These are phyloP conservation scores for Astur gentilis DNA, from an alignment of 2,113 vertebrate species.

Conservation along the genomic window DNA sequence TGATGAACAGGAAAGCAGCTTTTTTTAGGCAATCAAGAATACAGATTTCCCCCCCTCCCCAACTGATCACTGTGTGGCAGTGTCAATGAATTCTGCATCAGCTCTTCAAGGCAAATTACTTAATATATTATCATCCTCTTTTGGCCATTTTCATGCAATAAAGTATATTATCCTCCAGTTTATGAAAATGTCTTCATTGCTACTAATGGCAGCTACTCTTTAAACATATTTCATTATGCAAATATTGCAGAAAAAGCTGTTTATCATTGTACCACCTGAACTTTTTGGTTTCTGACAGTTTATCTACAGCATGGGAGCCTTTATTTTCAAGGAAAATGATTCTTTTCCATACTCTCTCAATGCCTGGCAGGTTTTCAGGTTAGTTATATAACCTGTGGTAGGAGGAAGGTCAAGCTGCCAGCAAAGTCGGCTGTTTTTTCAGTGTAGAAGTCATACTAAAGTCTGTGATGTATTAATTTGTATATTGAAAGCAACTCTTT, in stretches of 20 bases:
- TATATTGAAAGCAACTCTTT: background rate
- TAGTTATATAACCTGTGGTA: slow-evolving; percentile 12
- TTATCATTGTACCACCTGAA: background rate
- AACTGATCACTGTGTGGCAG: background rate
- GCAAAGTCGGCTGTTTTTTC: background rate
- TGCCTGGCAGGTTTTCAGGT: slow-evolving; percentile 44
- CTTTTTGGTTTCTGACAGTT: background rate
- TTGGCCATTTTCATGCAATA: background rate
- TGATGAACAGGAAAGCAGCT: background rate
- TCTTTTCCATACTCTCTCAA: background rate
- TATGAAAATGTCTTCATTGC: background rate
- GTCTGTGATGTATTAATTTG: background rate
- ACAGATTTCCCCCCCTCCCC: background rate
- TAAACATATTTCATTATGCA: background rate
- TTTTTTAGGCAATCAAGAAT: background rate
- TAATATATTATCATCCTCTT: background rate
- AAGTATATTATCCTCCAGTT: background rate
- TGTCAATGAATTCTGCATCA: background rate
- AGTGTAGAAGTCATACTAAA: background rate
- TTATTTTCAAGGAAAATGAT: background rate
- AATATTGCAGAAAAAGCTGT: background rate
- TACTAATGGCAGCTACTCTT: background rate
- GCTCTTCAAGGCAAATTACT: background rate
- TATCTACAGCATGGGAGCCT: background rate
- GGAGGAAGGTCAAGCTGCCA: slow-evolving; percentile 32